Percentiles rank a stretch among this genome's conserved stretches.
Evolutionary conservation across 2,888 invertebrate species (phyloP).

Genomic region (Noctua janthe): DNA sequence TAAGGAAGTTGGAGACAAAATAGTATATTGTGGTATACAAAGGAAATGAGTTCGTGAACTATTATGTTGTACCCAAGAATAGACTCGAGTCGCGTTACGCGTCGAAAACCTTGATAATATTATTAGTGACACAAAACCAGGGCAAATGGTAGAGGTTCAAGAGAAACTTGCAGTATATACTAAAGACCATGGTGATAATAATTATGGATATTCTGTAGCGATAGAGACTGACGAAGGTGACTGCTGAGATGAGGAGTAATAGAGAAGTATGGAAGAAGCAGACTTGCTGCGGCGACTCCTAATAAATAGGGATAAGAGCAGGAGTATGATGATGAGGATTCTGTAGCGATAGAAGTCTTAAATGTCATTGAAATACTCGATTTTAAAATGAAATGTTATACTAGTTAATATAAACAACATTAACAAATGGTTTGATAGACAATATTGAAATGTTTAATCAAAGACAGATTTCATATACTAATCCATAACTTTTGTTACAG

Average conservation of each 20-base stretch:
- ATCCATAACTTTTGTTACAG: constrained; percentile 84
- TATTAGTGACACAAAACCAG: background rate
- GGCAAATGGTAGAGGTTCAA: background rate
- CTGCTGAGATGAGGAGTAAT: too few species aligned
- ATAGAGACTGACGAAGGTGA: too few species aligned
- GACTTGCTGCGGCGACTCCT: too few species aligned
- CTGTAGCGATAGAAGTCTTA: background rate
- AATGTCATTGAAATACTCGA: background rate
- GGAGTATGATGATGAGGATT: too few species aligned
- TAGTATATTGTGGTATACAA: constrained; percentile 1
- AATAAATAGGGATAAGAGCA: too few species aligned
- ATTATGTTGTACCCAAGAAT: background rate
- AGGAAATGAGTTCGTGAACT: constrained; percentile 22
- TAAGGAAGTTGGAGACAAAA: constrained; percentile 30
- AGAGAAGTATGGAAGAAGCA: too few species aligned
- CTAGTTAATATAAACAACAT: background rate
- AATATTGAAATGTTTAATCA: background rate
- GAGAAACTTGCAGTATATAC: background rate
- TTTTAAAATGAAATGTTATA: background rate
- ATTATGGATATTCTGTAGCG: background rate
- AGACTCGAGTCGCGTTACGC: background rate
- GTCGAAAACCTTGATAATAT: background rate
- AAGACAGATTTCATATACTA: background rate
- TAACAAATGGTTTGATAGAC: background rate
- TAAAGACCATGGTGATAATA: background rate